Evolutionary conservation across 2,113 vertebrate genomes (phyloP).

Genomic region (Cygnus buccinator): DNA sequence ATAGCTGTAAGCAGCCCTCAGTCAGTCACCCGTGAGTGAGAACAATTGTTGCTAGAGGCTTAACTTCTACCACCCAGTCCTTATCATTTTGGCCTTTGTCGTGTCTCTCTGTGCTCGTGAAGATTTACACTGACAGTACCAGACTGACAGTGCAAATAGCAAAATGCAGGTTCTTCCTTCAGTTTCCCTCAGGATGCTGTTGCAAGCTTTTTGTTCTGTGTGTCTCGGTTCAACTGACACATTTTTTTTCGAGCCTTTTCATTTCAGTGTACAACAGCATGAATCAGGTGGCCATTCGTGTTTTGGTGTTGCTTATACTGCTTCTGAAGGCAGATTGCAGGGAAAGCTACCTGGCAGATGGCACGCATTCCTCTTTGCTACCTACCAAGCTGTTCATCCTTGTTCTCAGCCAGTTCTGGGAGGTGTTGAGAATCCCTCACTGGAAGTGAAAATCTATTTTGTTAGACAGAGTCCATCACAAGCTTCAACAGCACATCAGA

Average conservation of each 20-base stretch:
- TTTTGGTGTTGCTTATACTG: neutral
- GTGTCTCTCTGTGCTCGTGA: neutral
- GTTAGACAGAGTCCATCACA: neutral
- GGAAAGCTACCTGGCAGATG: neutral
- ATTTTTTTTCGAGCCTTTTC: neutral
- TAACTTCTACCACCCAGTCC: neutral
- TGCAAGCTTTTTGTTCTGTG: neutral
- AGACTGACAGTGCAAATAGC: neutral
- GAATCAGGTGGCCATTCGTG: neutral
- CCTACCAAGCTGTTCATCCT: neutral
- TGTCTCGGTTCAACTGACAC: neutral
- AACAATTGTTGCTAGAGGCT: neutral
- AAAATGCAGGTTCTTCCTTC: neutral
- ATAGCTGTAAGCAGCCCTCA: neutral
- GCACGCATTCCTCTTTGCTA: neutral
- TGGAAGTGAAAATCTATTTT: neutral
- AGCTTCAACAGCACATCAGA: neutral
- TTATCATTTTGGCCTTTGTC: neutral
- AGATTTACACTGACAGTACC: neutral
- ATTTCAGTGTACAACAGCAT: neutral
- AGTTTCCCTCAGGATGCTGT: neutral
- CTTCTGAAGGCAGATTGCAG: neutral
- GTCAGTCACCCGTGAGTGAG: neutral
- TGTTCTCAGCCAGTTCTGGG: neutral
- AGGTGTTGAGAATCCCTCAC: neutral